Evolutionary conservation across 2,797 vertebrate species (phyloP).

Genomic region (Cottoperca gobio): DNA sequence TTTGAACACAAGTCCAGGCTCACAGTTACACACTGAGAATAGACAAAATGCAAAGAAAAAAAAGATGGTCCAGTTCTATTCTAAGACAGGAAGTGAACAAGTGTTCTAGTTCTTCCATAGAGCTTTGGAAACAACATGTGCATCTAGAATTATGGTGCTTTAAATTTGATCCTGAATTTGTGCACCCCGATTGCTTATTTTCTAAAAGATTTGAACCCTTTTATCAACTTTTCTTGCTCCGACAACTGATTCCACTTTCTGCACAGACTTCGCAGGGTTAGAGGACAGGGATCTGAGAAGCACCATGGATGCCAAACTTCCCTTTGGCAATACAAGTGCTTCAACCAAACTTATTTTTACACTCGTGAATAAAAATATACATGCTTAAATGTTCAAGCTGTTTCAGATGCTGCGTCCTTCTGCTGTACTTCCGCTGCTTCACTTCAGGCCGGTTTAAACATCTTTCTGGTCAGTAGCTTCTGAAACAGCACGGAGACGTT

Average conservation of each 20-base stretch:
- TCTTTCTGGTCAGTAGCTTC: neutral
- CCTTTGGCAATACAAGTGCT: slow-evolving; percentile 8
- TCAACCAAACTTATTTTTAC: slow-evolving; percentile 4
- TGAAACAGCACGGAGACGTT: neutral
- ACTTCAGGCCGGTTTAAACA: too few species aligned
- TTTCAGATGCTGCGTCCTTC: slow-evolving; percentile 2
- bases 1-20: slow-evolving; percentile 21
- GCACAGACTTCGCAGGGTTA: slow-evolving; percentile 1
- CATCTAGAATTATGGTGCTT: neutral
- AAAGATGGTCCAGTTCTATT: slow-evolving; percentile 18
- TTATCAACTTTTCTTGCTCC: neutral
- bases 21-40: neutral
- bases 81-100: neutral
- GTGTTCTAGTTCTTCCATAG: neutral
- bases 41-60: slow-evolving; percentile 18
- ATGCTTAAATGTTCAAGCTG: neutral
- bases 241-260: neutral
- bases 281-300: neutral
- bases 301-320: slow-evolving; percentile 4
- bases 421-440: neutral
- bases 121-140: slow-evolving; percentile 8
- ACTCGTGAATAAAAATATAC: neutral
- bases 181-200: neutral
- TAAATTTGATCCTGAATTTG: neutral
- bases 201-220: neutral